Evolutionary conservation across 2,113 vertebrate genomes (phyloP), one percentile per base, ranked within the genome.

Genomic region (Phylloscopus trochilus): DNA sequence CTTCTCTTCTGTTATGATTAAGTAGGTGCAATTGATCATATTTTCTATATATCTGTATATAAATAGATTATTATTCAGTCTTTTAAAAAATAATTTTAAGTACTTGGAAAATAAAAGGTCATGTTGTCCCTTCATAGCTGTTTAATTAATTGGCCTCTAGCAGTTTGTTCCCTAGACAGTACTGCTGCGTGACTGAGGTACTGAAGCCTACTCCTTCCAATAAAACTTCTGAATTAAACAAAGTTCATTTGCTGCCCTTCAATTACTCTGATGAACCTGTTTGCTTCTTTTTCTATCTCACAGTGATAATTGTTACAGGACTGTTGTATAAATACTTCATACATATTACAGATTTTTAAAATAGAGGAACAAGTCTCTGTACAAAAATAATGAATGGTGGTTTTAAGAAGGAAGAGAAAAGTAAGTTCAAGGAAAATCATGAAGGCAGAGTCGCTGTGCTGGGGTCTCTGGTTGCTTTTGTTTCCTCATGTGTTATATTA

Each of bases 121-220:
- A 35, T 72, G 46, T 47, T 93, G 53, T 73, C 46, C 49, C 28
- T 79, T 83, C 41, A 16, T 81, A 87, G 66, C 80, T 52, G 11
- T 79, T 90, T 85, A 83, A 86, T 96, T 90, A 90, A 81, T 76
- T 93, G 62, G 35, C 85, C 87, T 89, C 64, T 72, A 68, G 91
- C 78, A 81, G 6, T 90, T 91, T 66, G 44, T 74, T 94, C 86
- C 46, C 70, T 89, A 60, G 74, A 79, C 22, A 17, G 46, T 51
- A 53, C 66, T 89, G n/a, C 62, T 85, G 37, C 68, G 20, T 69
- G 68, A 75, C 58, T 58, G 87, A 91, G 60, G 72, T 87, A 67
- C 55, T 62, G 84, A 92, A 92, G 76, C 56, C 35, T 87, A 41
- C 21, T 91, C 27, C 69, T 90, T 89, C 53, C 81, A 90, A n/a